phyloP scores from a whole-genome alignment of 2,113 vertebrate genomes.

The Cyphomyrus plagiostoma region DNA sequence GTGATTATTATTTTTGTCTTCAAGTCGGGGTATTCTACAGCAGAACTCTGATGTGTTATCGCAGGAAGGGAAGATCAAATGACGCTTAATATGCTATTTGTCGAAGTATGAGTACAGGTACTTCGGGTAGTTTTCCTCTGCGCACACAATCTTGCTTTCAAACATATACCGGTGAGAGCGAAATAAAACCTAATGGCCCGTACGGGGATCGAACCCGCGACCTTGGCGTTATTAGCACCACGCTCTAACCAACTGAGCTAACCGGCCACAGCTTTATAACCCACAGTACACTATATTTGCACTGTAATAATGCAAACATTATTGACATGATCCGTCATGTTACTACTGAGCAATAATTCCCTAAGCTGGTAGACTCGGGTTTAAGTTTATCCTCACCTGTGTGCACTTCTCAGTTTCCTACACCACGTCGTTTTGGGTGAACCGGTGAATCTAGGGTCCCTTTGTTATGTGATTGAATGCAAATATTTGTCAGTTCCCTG shows the following conservation, averaged over 20 bases:
- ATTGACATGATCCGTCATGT: background rate
- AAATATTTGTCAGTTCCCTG: background rate
- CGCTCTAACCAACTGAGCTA: constrained; percentile 47
- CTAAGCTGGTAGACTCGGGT: background rate
- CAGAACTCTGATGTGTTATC: background rate
- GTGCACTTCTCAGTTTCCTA: too few relatives aligned
- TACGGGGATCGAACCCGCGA: constrained; percentile 45
- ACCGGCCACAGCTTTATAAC: background rate
- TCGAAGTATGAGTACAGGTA: background rate
- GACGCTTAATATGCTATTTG: background rate
- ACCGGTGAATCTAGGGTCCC: background rate
- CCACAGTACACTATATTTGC: background rate
- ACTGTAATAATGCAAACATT: background rate
- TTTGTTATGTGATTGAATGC: background rate
- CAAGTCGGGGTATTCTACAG: background rate
- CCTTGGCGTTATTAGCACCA: constrained; percentile 48
- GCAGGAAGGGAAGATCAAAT: background rate
- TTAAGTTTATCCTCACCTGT: background rate
- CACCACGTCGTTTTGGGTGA: too few relatives aligned
- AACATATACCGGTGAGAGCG: background rate
- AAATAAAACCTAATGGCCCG: constrained; percentile 18
- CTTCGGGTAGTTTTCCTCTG: background rate
- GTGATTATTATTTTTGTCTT: background rate
- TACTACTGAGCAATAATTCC: background rate
- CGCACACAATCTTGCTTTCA: background rate